Conservation (phyloP, 2,797 vertebrate genomes). For the Tadarida brasiliensis region DNA sequence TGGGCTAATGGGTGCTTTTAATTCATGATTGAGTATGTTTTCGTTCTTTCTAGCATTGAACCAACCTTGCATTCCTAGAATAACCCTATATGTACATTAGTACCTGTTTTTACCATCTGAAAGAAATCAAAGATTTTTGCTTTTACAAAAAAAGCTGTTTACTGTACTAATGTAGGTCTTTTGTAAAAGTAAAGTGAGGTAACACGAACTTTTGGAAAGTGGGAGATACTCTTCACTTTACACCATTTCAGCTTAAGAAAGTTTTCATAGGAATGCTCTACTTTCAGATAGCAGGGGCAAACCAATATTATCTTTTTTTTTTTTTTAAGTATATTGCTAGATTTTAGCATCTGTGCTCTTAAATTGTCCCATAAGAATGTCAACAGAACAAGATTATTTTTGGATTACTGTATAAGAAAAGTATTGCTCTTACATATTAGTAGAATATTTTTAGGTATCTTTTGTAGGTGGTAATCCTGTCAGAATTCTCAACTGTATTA, state of each 20-base stretch:
- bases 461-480: background rate
- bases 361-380: background rate
- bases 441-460: background rate
- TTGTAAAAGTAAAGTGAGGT: background rate
- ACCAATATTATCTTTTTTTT: background rate
- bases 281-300: background rate
- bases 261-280: background rate
- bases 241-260: background rate
- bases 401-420: background rate
- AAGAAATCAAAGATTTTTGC: background rate
- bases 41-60: background rate
- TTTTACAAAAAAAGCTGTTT: background rate
- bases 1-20: background rate
- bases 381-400: background rate
- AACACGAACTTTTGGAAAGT: background rate
- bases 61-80: background rate
- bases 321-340: background rate
- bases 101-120: background rate
- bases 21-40: background rate
- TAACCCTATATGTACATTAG: background rate
- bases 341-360: background rate
- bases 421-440: background rate
- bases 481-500: background rate
- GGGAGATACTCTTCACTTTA: background rate
- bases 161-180: background rate